Evolutionary conservation across 1,140 invertebrate species (phyloP).

Genomic region (Drosophila bocki): DNA sequence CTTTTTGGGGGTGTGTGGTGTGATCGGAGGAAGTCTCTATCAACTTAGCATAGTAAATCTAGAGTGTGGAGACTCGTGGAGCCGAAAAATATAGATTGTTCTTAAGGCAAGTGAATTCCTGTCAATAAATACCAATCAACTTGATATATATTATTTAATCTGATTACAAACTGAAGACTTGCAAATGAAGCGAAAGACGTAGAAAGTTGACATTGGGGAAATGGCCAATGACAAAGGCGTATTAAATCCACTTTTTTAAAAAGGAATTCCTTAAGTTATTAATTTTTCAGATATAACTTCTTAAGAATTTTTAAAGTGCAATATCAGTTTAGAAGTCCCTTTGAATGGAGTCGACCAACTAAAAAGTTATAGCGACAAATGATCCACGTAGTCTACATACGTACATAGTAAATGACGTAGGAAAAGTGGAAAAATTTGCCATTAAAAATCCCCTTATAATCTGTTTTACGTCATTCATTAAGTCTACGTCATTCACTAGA

Average conservation of each 20-base stretch:
- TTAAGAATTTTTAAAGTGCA: too few relatives aligned
- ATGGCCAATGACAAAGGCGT: neutral
- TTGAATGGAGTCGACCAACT: too few relatives aligned
- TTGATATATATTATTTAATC: constrained; percentile 1
- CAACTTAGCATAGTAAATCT: neutral
- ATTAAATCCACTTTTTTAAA: neutral
- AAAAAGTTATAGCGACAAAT: too few relatives aligned
- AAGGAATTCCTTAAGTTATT: too few relatives aligned
- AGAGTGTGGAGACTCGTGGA: neutral
- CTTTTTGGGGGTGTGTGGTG: neutral
- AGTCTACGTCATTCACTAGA: too few relatives aligned
- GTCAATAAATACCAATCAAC: neutral
- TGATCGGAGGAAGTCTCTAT: neutral
- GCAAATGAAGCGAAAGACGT: neutral
- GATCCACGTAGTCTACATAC: too few relatives aligned
- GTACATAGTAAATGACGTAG: too few relatives aligned
- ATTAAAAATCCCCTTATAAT: too few relatives aligned
- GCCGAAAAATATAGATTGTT: neutral
- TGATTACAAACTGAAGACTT: neutral
- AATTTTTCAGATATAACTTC: too few relatives aligned
- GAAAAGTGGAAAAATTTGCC: too few relatives aligned
- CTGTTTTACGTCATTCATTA: too few relatives aligned
- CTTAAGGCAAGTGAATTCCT: neutral
- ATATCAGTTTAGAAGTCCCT: too few relatives aligned
- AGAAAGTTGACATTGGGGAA: constrained; percentile 2